Percentiles rank a stretch among this genome's conserved stretches.
phyloP scores from a whole-genome alignment of 2,113 vertebrate species.

The Hemiscyllium ocellatum region DNA sequence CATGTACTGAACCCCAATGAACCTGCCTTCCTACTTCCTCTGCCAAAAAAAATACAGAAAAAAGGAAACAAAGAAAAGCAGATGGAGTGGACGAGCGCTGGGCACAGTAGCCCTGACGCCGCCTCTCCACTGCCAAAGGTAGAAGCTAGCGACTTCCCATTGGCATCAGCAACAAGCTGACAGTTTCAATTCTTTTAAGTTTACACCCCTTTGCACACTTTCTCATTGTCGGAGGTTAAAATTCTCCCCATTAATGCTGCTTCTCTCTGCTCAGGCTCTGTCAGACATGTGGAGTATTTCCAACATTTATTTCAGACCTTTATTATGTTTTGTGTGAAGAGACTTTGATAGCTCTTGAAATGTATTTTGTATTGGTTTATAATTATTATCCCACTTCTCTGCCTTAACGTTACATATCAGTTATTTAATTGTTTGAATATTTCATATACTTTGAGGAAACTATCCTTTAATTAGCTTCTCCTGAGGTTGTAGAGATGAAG shows the following conservation, averaged over 20 bases:
- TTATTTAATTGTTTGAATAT: neutral
- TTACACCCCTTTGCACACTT: neutral
- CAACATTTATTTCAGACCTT: neutral
- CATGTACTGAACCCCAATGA: too few relatives aligned
- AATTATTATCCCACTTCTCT: neutral
- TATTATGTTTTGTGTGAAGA: neutral
- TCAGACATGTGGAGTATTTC: too few relatives aligned
- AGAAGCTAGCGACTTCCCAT: neutral
- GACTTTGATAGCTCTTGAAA: neutral
- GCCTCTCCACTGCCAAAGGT: too few relatives aligned
- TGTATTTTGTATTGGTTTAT: neutral
- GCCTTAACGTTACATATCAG: neutral
- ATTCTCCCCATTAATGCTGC: too few relatives aligned
- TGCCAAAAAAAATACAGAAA: too few relatives aligned
- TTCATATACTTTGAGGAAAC: neutral
- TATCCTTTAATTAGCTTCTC: neutral
- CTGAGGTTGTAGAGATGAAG: neutral
- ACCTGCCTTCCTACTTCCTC: too few relatives aligned
- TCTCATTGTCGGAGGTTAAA: too few relatives aligned
- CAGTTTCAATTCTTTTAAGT: neutral
- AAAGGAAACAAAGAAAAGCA: too few relatives aligned
- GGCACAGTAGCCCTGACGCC: too few relatives aligned
- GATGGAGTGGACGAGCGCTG: too few relatives aligned
- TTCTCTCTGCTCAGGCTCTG: too few relatives aligned
- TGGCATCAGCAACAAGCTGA: neutral